Percentiles rank a stretch among this genome's conserved stretches.
These are phyloP conservation scores for Caerostris darwini DNA, from an alignment of 1,140 invertebrate genomes.

Conservation along the genomic window DNA sequence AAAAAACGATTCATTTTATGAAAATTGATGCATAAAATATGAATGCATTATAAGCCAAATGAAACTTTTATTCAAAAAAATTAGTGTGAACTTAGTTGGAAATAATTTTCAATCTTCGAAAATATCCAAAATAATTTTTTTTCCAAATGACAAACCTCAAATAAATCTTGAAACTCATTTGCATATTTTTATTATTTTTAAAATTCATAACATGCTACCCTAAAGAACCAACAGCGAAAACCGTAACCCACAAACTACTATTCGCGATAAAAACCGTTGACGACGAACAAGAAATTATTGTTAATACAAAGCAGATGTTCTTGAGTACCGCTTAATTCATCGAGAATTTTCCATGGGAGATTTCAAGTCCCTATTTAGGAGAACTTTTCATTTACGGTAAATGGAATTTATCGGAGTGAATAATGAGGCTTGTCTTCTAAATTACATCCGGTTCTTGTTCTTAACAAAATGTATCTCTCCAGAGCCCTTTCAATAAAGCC, in stretches of 20 bases:
- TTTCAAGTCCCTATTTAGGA: neutral
- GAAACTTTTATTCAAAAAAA: too few species aligned
- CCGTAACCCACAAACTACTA: neutral
- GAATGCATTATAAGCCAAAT: too few species aligned
- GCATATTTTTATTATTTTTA: neutral
- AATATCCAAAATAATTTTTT: neutral
- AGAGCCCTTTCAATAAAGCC: neutral
- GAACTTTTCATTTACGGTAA: constrained; percentile 54
- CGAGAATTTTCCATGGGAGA: neutral
- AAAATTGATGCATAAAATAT: too few species aligned
- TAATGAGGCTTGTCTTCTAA: constrained; percentile 69
- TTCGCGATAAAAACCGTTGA: constrained; percentile 3
- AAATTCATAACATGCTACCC: neutral
- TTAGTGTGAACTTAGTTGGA: neutral
- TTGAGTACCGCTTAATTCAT: constrained; percentile 21
- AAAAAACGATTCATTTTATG: too few species aligned
- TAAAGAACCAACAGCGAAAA: neutral
- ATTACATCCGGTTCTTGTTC: constrained; percentile 50
- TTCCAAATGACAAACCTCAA: neutral
- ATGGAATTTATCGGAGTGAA: constrained; percentile 61
- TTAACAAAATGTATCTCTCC: constrained; percentile 45
- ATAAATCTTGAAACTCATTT: neutral
- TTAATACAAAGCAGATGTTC: constrained; percentile 58
- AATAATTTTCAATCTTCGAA: neutral
- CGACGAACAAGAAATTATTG: constrained; percentile 21